Evolutionary conservation across 2,888 invertebrate species (phyloP), one percentile per base, ranked within the genome.

Genomic region (Augiades crinisus): DNA sequence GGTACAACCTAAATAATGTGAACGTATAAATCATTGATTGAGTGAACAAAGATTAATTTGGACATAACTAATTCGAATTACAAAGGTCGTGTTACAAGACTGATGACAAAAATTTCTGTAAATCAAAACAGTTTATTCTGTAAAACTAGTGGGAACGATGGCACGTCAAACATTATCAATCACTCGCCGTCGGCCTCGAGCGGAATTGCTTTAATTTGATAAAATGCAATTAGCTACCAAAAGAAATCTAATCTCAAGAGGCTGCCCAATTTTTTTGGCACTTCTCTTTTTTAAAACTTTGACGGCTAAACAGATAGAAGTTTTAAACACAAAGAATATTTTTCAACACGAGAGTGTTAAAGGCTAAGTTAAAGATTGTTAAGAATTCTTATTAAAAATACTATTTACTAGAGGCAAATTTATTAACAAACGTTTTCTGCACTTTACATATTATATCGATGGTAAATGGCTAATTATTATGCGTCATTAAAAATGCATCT

Each of bases 181-280:
- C 88, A 89, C 70, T 61, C 64, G 61, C 63, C 61, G 75, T 67
- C 68, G 62, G 73, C 76, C 72, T 75, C 78, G 66, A 76, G 71
- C 78, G 66, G 78, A 78, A 74, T 77, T 78, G 79, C 81, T 81
- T 85, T 88, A 86, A 89, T 89, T 88, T 89, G 89, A 89, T 89
- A 89, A 88, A 87, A 88, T 75, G 82, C 87, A 89, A 88, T 89
- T 89, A 88, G 88, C 88, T 89, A 88, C 89, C 86, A 86, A 83
- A 83, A 81, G 82, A 82, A 88, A 85, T 86, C 86, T 87, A 86
- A 89, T 88, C 82, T 83, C 64, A 68, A 70, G 75, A 79, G 76
- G 76, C 81, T 76, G 80, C 72, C 70, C 71, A 64, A 64, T 67
- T 78, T 85, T 84, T 86, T 85, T 82, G 73, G 72, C 74, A 68